phyloP scores from a whole-genome alignment of 2,113 vertebrate genomes.

The Boulengeromyrus knoepffleri region DNA sequence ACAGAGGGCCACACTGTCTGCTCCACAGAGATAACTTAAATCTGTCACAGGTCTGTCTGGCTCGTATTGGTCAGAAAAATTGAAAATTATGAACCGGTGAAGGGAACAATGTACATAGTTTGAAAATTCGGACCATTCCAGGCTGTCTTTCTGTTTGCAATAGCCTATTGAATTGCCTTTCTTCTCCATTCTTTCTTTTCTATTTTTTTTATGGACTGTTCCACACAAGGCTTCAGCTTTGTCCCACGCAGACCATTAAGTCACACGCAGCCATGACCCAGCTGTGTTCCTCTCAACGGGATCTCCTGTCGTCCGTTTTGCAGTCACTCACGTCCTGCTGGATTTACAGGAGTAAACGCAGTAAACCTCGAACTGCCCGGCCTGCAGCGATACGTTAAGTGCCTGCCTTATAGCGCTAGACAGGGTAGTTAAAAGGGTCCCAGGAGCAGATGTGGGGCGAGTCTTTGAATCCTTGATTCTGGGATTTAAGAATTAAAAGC shows the following conservation, averaged over 20 bases:
- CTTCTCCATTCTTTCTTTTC: neutral
- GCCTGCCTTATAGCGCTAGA: neutral
- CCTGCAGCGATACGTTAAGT: neutral
- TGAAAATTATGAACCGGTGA: constrained; percentile 13
- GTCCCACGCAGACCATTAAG: neutral
- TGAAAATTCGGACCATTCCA: neutral
- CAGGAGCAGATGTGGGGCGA: neutral
- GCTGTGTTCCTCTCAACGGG: neutral
- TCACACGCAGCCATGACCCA: neutral
- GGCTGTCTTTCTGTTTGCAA: no score
- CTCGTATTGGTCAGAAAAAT: constrained; percentile 12
- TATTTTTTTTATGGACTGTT: neutral
- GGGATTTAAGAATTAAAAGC: neutral
- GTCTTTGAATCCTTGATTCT: neutral
- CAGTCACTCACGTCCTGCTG: neutral
- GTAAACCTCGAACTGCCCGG: no score
- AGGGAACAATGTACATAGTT: neutral
- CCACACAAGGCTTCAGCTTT: neutral
- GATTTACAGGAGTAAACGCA: neutral
- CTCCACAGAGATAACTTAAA: constrained; percentile 22
- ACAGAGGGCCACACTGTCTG: neutral
- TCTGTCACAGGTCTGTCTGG: neutral
- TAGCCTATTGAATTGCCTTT: neutral
- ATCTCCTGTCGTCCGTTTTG: neutral
- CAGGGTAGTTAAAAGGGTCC: neutral